These are phyloP conservation scores for Amphimallon solstitiale DNA, from an alignment of 2,888 invertebrate genomes.

Conservation along the genomic window DNA sequence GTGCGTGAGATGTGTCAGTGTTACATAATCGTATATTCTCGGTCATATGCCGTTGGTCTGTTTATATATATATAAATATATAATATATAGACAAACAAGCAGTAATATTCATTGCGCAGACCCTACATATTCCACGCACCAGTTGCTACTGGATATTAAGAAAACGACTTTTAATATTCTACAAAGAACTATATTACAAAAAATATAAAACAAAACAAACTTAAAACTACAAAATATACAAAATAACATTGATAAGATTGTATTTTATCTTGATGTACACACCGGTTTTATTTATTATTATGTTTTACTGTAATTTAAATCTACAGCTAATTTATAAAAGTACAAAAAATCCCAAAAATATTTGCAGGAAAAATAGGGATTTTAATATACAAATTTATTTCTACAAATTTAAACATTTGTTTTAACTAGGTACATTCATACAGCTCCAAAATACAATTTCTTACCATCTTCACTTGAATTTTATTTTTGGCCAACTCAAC, in stretches of 20 bases:
- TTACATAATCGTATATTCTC: too few relatives aligned
- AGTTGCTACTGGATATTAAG: too few relatives aligned
- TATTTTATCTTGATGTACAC: constrained; percentile 43
- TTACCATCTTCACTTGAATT: constrained; percentile 7
- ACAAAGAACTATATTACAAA: constrained; percentile 58
- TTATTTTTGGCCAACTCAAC: constrained; percentile 6
- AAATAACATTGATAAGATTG: constrained; percentile 41
- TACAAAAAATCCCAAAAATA: constrained; percentile 62
- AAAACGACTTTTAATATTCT: constrained; percentile 39
- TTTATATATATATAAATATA: too few relatives aligned
- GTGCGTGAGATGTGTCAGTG: too few relatives aligned
- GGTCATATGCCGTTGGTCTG: too few relatives aligned
- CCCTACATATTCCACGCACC: too few relatives aligned
- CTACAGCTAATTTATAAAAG: constrained; percentile 57
- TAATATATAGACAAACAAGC: too few relatives aligned
- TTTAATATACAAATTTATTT: constrained; percentile 43
- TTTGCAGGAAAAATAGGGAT: constrained; percentile 59
- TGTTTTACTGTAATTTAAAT: constrained; percentile 37
- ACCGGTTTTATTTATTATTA: constrained; percentile 43
- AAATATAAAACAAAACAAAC: constrained; percentile 54
- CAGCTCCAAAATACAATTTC: constrained; percentile 39
- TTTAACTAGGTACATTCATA: constrained; percentile 38
- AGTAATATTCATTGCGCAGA: too few relatives aligned
- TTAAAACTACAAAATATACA: constrained; percentile 57
- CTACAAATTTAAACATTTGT: constrained; percentile 34